A percentile compares a stretch with the other conserved stretches of the same genome.
Conservation (phyloP, 2,888 invertebrate species). For the Cabera pusaria region DNA sequence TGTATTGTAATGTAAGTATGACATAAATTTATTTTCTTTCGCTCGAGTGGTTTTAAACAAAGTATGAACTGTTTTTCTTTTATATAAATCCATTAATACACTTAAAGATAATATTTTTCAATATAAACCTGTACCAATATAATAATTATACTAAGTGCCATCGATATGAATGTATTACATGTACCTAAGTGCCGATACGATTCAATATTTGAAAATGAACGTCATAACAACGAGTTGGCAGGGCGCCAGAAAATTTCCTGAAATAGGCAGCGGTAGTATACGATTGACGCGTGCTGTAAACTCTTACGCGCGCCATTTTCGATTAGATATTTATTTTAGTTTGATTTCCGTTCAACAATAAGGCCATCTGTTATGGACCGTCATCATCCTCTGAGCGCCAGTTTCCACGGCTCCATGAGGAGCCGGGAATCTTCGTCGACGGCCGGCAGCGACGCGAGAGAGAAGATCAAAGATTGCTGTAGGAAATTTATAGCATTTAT, state of each 20-base stretch:
- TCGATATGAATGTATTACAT: too few species aligned
- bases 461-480: constrained; percentile 92
- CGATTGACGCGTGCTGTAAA: constrained; percentile 38
- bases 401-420: constrained; percentile 84
- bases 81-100: too few species aligned
- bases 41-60: too few species aligned
- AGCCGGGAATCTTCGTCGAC: constrained; percentile 87
- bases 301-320: constrained; percentile 38
- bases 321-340: too few species aligned
- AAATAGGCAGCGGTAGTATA: constrained; percentile 55
- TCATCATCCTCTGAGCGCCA: constrained; percentile 59
- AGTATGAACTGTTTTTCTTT: too few species aligned
- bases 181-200: too few species aligned
- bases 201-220: constrained; percentile 67
- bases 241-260: constrained; percentile 57
- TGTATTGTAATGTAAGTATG: too few species aligned
- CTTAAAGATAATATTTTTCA: too few species aligned
- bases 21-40: too few species aligned
- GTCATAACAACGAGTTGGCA: constrained; percentile 55
- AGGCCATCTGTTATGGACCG: constrained; percentile 69
- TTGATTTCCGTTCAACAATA: not conserved
- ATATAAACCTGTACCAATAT: too few species aligned
- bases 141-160: too few species aligned
- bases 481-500: constrained; percentile 94
- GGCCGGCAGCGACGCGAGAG: constrained; percentile 86